Evolutionary conservation across 2,797 vertebrate genomes (phyloP), one percentile per base, ranked within the genome.

Genomic region (Simalia tracyae): DNA sequence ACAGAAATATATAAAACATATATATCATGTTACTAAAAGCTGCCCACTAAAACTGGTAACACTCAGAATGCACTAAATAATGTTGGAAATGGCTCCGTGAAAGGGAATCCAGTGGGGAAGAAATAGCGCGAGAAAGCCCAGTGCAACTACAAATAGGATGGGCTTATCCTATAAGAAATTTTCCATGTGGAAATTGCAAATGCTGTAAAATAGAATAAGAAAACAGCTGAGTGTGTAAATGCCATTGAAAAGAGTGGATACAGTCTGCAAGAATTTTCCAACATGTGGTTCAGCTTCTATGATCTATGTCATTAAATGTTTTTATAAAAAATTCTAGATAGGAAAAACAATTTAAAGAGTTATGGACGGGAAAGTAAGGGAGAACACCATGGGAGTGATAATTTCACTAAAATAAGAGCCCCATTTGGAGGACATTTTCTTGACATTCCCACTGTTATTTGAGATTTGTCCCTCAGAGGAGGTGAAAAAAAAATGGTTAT

Each of bases 201-300:
- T 89, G 85, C 87, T 46, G 11, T 60, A 68, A 91, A 89, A 68
- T 24, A 68, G 81, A 68, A 64, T 56, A 24, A 89, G 50, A 92
- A 89, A 86, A 72, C 28, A 59, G 85, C 50, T 86, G 68, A 68
- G 46, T 89, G n/a, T 89, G 24, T 89, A 89, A 92, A 92, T 89
- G 61, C 36, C 68, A 81, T 24, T 68, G 61, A 68, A 46, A 60
- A 66, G 28, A 68, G 61, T 46, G 59, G 66, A 56, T 59, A 72
- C 28, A 31, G 81, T 86, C 56, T 72, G 56, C 84, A 86, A 89
- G 54, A 72, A 86, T 60, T 92, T 89, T 81, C 61, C 76, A 46
- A 60, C 87, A 89, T 60, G 76, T 59, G 31, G 87, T 59, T 31
- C 31, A 68, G 57, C 54, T 59, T 89, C 28, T 19, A 56, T 54